These are phyloP conservation scores for Diplosoma virens DNA, from an alignment of 23 tunicate genomes.

Conservation along the genomic window DNA sequence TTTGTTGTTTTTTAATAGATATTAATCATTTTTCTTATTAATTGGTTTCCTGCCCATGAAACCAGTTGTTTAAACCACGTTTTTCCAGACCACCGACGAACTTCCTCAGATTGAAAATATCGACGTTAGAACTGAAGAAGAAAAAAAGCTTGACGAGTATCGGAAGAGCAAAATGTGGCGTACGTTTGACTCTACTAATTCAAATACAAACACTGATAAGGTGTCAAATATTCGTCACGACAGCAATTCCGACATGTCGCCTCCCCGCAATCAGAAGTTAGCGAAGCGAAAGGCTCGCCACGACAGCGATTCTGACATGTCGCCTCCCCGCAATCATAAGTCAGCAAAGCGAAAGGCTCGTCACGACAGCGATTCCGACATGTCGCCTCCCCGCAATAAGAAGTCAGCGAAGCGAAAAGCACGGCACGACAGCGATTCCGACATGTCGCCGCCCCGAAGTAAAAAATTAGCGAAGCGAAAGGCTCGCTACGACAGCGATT, in stretches of 20 bases:
- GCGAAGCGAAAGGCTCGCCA: not conserved
- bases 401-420: not conserved
- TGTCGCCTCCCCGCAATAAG: slow-evolving; percentile 33
- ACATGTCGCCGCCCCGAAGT: slow-evolving; percentile 21
- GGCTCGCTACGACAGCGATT: slow-evolving; percentile 26
- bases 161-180: slow-evolving; percentile 73
- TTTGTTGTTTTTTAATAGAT: not conserved
- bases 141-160: slow-evolving; percentile 65
- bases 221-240: slow-evolving; percentile 18
- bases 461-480: slow-evolving; percentile 9
- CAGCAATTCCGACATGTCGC: slow-evolving; percentile 23
- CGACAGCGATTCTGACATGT: slow-evolving; percentile 68
- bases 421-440: slow-evolving; percentile 37
- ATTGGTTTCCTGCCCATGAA: not conserved
- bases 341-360: not conserved
- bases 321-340: slow-evolving; percentile 8
- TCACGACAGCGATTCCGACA: slow-evolving; percentile 43
- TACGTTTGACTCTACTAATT: slow-evolving; percentile 16
- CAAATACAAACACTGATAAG: not conserved
- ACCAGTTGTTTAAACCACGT: not conserved
- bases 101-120: slow-evolving; percentile 65
- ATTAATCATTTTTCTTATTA: not conserved
- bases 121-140: slow-evolving; percentile 67
- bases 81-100: slow-evolving; percentile 57
- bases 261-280: not conserved